Percentiles rank a stretch among this genome's conserved stretches.
Conservation (phyloP, 1,140 invertebrate genomes). For the Coboldia fuscipes region DNA sequence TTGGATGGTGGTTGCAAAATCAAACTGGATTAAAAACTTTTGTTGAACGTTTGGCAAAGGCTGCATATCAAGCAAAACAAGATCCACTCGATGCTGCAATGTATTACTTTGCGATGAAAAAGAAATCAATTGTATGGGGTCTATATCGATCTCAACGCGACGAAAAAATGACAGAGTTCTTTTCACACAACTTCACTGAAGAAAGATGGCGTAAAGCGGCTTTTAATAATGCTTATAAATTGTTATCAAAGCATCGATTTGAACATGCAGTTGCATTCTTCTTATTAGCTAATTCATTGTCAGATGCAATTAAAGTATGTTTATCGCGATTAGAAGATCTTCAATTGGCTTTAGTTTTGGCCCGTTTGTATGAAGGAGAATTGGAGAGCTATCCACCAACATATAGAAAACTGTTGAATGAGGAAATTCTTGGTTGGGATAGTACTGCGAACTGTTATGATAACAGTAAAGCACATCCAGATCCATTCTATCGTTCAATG, state of each 20-base stretch:
- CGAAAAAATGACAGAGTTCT: conserved; percentile 86
- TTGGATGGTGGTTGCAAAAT: conserved; percentile 93
- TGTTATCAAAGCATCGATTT: conserved; percentile 89
- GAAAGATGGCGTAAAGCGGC: conserved; percentile 92
- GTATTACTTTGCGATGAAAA: conserved; percentile 96
- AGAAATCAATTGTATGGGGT: conserved; percentile 92
- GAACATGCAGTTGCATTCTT: conserved; percentile 90
- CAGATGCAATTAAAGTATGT: conserved; percentile 81
- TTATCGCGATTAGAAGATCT: conserved; percentile 86
- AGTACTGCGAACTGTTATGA: conserved; percentile 46
- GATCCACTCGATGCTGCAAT: conserved; percentile 95
- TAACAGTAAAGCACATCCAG: conserved; percentile 53
- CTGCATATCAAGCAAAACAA: conserved; percentile 69
- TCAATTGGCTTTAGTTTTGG: conserved; percentile 87
- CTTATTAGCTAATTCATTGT: conserved; percentile 74
- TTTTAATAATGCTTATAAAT: conserved; percentile 89
- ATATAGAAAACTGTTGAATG: conserved; percentile 52
- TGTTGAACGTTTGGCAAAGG: conserved; percentile 87
- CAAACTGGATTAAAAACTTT: conserved; percentile 60
- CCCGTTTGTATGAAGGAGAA: conserved; percentile 72
- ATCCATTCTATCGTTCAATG: conserved; percentile 96
- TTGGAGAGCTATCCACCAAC: conserved; percentile 47
- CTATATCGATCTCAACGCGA: conserved; percentile 76
- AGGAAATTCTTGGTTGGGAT: conserved; percentile 56
- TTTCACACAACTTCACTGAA: conserved; percentile 82